Percentiles rank a stretch among this genome's conserved stretches.
Evolutionary conservation across 2,113 vertebrate genomes (phyloP).

Genomic region (Phoenicopterus ruber): DNA sequence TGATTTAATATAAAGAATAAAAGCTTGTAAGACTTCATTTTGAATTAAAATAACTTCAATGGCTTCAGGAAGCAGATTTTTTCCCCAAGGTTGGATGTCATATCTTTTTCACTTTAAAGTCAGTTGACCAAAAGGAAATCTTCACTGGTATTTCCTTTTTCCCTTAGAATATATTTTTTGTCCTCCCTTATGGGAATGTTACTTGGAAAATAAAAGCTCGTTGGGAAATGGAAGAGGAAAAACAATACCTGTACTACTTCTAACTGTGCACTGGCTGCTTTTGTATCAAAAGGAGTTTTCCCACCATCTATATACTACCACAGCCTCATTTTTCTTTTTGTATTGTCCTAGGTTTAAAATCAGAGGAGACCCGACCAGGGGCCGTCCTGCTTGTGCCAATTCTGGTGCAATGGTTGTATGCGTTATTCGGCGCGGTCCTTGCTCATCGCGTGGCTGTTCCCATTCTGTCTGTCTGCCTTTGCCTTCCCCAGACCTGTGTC

Average conservation of each 20-base stretch:
- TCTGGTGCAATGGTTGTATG: not conserved
- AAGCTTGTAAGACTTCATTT: not conserved
- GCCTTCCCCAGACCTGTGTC: not conserved
- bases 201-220: not conserved
- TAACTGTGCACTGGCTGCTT: not conserved
- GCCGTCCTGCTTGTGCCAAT: not conserved
- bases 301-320: not conserved
- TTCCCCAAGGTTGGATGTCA: not conserved
- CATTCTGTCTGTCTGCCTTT: not conserved
- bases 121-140: not conserved
- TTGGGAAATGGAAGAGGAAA: not conserved
- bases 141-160: not conserved
- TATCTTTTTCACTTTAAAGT: not conserved
- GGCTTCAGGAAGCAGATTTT: not conserved
- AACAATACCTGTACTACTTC: not conserved
- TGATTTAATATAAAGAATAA: not conserved
- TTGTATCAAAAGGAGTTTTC: not conserved
- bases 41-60: not conserved
- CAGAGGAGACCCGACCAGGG: not conserved
- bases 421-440: rapidly evolving
- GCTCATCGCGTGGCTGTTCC: rapidly evolving
- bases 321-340: not conserved
- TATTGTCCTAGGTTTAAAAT: not conserved
- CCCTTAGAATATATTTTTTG: not conserved
- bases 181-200: not conserved